Evolutionary conservation across 1,140 invertebrate species (phyloP).

Genomic region (Panagrolaimus sp.): DNA sequence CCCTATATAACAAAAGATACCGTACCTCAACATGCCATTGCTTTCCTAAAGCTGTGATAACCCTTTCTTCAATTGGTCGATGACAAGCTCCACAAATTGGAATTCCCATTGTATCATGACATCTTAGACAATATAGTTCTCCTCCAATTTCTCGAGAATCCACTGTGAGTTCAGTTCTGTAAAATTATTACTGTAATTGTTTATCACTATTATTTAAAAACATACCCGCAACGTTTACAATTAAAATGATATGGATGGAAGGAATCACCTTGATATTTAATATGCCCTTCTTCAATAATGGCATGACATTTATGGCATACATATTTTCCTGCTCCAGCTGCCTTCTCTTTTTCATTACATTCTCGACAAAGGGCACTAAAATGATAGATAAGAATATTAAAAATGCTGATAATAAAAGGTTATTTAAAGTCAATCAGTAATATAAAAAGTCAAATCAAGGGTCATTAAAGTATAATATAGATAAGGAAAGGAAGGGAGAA

Average conservation of each 20-base stretch:
- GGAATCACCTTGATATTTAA: slow-evolving; percentile 89
- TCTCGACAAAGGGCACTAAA: slow-evolving; percentile 84
- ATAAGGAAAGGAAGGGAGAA: slow-evolving; percentile 25
- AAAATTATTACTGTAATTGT: slow-evolving; percentile 27
- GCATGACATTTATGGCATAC: slow-evolving; percentile 98
- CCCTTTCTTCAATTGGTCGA: slow-evolving; percentile 87
- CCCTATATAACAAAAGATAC: slow-evolving; percentile 24
- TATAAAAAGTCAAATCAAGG: not conserved
- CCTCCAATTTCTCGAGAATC: slow-evolving; percentile 89
- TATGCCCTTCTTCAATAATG: slow-evolving; percentile 88
- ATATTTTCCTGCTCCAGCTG: slow-evolving; percentile 87
- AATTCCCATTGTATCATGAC: slow-evolving; percentile 97
- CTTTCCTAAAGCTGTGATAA: slow-evolving; percentile 93
- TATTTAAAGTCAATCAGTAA: not conserved
- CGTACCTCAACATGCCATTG: slow-evolving; percentile 92
- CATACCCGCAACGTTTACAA: slow-evolving; percentile 66
- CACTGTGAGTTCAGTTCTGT: slow-evolving; percentile 66
- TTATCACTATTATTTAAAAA: slow-evolving; percentile 42
- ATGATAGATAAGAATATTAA: slow-evolving; percentile 32
- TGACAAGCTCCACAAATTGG: slow-evolving; percentile 92
- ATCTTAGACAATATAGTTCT: slow-evolving; percentile 91
- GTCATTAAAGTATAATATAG: slow-evolving; percentile 7
- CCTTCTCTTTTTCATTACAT: slow-evolving; percentile 91
- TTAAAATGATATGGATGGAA: slow-evolving; percentile 99
- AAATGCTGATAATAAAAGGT: not conserved